phyloP scores from a whole-genome alignment of 2,888 invertebrate genomes.

The Phasia obesa region DNA sequence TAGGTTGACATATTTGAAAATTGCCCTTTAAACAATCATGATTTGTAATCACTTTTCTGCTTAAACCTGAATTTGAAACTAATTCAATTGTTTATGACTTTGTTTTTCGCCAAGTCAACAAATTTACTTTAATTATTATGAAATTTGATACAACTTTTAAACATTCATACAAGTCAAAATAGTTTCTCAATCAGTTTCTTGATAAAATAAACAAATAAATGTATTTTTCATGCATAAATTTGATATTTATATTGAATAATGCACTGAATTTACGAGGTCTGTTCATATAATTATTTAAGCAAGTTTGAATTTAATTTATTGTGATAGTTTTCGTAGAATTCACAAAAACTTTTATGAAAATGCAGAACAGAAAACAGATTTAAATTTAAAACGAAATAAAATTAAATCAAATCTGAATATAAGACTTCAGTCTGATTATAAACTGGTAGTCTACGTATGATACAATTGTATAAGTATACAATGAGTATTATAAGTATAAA shows the following conservation, averaged over 20 bases:
- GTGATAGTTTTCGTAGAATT: too few species aligned
- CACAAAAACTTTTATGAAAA: too few species aligned
- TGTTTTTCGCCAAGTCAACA: constrained; percentile 43
- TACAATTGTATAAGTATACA: too few species aligned
- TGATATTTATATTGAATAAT: not conserved
- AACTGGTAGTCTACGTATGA: too few species aligned
- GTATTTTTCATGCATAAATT: constrained; percentile 15
- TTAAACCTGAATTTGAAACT: not conserved
- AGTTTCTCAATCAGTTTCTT: constrained; percentile 19
- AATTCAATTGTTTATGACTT: not conserved
- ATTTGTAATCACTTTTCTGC: constrained; percentile 9
- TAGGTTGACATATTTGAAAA: not conserved
- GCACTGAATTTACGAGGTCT: not conserved
- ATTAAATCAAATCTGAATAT: too few species aligned
- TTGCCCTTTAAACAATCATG: constrained; percentile 9
- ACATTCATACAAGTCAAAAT: constrained; percentile 11
- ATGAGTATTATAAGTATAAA: too few species aligned
- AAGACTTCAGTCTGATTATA: too few species aligned
- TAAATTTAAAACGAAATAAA: too few species aligned
- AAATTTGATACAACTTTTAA: constrained; percentile 41
- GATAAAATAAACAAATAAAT: constrained; percentile 36
- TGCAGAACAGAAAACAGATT: too few species aligned
- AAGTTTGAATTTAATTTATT: too few species aligned
- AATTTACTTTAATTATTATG: constrained; percentile 36
- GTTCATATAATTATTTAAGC: too few species aligned